These are phyloP conservation scores for Rapana venosa DNA, from an alignment of 2,888 invertebrate genomes.

Conservation along the genomic window DNA sequence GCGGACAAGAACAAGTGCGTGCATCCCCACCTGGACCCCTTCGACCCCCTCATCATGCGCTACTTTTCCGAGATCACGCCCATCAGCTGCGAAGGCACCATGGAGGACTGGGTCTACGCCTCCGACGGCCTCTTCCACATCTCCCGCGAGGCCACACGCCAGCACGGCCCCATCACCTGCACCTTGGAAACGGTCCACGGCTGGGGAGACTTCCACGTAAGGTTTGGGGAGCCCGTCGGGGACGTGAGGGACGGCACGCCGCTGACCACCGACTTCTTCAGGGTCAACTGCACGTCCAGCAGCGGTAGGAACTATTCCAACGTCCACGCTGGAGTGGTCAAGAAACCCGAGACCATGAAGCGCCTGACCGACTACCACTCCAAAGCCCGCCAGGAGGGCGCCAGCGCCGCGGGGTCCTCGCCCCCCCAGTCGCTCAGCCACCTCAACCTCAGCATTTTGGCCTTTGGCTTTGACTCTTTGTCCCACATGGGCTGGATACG, in stretches of 20 bases:
- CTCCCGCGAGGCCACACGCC: conserved; percentile 79
- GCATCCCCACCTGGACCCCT: too few relatives aligned
- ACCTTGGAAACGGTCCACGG: conserved; percentile 80
- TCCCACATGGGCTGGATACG: conserved; percentile 46
- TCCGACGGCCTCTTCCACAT: conserved; percentile 83
- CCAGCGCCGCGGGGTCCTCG: background rate
- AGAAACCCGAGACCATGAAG: conserved; percentile 47
- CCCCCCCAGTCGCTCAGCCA: background rate
- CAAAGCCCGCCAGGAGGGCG: background rate
- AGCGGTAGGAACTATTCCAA: conserved; percentile 83
- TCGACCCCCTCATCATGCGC: too few relatives aligned
- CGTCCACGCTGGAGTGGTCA: conserved; percentile 82
- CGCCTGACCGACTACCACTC: conserved; percentile 8
- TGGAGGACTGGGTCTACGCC: conserved; percentile 87
- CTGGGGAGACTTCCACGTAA: conserved; percentile 62
- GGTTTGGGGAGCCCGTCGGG: conserved; percentile 58
- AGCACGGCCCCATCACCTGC: conserved; percentile 80
- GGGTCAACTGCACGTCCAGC: conserved; percentile 66
- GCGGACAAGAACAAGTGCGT: too few relatives aligned
- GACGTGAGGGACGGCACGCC: conserved; percentile 61
- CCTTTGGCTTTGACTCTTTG: background rate
- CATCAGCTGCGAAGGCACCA: too few relatives aligned
- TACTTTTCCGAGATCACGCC: too few relatives aligned
- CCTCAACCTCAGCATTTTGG: conserved; percentile 30
- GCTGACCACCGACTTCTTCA: conserved; percentile 70